Conservation (phyloP, 2,113 vertebrate genomes). For the Rhizomys pruinosus region DNA sequence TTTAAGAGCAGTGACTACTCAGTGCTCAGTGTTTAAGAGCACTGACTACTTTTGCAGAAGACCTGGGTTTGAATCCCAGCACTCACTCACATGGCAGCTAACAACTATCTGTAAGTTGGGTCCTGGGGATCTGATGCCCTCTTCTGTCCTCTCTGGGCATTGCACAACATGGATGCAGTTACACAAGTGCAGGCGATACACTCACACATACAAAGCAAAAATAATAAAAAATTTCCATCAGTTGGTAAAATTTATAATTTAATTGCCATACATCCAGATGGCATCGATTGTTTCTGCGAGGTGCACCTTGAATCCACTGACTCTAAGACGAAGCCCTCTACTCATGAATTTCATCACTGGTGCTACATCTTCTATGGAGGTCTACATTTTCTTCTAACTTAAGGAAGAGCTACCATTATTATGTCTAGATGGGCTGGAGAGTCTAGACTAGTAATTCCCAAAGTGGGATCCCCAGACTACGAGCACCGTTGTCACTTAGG, state of each 20-base stretch:
- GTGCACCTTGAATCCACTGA: neutral
- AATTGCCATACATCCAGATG: neutral
- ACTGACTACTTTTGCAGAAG: no score
- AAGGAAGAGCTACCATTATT: neutral
- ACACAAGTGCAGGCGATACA: no score
- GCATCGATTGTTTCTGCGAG: neutral
- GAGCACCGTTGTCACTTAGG: neutral
- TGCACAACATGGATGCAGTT: no score
- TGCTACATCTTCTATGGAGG: no score
- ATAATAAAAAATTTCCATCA: neutral
- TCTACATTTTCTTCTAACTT: neutral
- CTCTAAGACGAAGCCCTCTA: neutral
- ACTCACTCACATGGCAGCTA: no score
- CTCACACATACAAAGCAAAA: no score
- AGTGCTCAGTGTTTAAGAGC: no score
- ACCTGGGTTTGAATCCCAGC: no score
- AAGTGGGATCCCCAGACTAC: neutral
- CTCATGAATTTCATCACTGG: neutral
- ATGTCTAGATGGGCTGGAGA: neutral
- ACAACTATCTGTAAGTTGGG: no score
- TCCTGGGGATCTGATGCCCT: no score
- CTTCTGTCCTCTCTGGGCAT: no score
- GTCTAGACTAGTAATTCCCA: neutral
- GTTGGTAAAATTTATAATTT: constrained; percentile 13
- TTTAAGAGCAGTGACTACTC: no score